phyloP scores from a whole-genome alignment of 2,888 invertebrate genomes.

The Cremastobaeus sp. region DNA sequence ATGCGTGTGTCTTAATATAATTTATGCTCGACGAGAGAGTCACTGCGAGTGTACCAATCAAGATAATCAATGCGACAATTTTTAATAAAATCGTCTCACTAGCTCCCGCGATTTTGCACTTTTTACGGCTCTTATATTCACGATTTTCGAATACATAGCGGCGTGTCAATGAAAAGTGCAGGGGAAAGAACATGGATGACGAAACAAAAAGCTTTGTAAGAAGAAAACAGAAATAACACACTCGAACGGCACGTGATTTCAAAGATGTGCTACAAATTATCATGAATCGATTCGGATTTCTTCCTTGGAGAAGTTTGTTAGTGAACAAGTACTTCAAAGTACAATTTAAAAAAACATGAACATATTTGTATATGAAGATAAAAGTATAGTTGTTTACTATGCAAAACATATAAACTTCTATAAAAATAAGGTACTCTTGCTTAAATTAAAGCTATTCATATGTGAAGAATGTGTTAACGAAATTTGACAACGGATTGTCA shows the following conservation, averaged over 20 bases:
- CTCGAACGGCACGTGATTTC: slow-evolving; percentile 12
- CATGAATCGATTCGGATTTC: neutral
- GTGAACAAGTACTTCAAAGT: too few relatives aligned
- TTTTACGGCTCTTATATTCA: slow-evolving; percentile 11
- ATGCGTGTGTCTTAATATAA: slow-evolving; percentile 67
- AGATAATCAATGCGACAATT: neutral
- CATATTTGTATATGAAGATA: neutral
- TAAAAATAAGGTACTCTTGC: slow-evolving; percentile 10
- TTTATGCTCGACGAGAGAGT: slow-evolving; percentile 45
- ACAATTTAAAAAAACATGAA: too few relatives aligned
- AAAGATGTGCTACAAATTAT: slow-evolving; percentile 9
- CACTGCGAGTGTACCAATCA: slow-evolving; percentile 35
- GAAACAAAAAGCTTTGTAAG: slow-evolving; percentile 43
- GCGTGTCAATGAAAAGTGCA: slow-evolving; percentile 49
- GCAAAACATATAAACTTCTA: slow-evolving; percentile 10
- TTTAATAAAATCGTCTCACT: slow-evolving; percentile 1
- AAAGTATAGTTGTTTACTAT: neutral
- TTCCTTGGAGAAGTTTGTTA: too few relatives aligned
- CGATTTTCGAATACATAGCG: slow-evolving; percentile 19
- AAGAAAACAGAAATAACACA: slow-evolving; percentile 32
- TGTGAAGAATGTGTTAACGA: slow-evolving; percentile 20
- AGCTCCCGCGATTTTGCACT: slow-evolving; percentile 14
- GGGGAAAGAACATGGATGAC: slow-evolving; percentile 42
- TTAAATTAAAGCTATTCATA: slow-evolving; percentile 15
- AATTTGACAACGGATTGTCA: slow-evolving; percentile 1